Conservation (phyloP, 2,797 vertebrate genomes). For the Sebastes jordani region DNA sequence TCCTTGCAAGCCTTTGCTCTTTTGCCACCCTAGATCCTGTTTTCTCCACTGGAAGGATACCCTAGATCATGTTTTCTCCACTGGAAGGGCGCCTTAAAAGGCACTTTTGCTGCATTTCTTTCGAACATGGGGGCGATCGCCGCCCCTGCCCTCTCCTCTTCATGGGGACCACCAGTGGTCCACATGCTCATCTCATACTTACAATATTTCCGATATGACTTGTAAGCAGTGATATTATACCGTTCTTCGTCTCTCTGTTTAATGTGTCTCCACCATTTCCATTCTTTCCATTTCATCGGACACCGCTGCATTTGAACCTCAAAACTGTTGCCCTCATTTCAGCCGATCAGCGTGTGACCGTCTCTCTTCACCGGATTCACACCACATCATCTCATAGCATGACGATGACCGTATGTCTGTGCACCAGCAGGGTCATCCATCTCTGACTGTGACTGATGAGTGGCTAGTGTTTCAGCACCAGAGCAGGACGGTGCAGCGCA, state of each 20-base stretch:
- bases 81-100: too few relatives aligned
- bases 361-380: slow-evolving; percentile 11
- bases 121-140: too few relatives aligned
- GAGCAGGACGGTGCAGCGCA: background rate
- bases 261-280: background rate
- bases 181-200: too few relatives aligned
- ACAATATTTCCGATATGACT: background rate
- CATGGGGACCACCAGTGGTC: accelerated
- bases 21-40: too few relatives aligned
- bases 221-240: background rate
- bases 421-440: slow-evolving; percentile 20
- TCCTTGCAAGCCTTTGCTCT: too few relatives aligned
- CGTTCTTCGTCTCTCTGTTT: background rate
- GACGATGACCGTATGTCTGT: slow-evolving; percentile 46
- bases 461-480: slow-evolving; percentile 11
- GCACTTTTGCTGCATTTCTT: too few relatives aligned
- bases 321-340: slow-evolving; percentile 5
- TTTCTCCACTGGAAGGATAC: too few relatives aligned
- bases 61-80: too few relatives aligned
- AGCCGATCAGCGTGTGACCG: background rate
- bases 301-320: background rate
- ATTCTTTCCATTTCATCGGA: slow-evolving; percentile 17
- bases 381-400: slow-evolving; percentile 33
- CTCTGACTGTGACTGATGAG: slow-evolving; percentile 14
- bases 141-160: too few relatives aligned